Conservation (phyloP, 2,113 vertebrate genomes). For the Apodemus sylvaticus region DNA sequence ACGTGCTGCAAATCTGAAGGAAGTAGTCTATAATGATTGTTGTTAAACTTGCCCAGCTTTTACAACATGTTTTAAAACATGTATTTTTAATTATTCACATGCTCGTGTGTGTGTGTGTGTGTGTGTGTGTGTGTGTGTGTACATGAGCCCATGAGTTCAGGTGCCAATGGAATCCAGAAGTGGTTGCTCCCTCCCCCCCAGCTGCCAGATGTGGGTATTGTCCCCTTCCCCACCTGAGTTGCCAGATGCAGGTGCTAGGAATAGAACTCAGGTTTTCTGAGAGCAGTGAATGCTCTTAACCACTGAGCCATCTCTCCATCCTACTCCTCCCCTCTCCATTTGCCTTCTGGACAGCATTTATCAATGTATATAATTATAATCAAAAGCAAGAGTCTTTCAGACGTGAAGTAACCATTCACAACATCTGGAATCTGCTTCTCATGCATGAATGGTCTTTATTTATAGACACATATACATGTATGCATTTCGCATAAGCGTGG, state of each 20-base stretch:
- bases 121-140: background rate
- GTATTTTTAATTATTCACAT: background rate
- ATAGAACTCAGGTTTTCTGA: background rate
- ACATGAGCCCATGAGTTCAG: background rate
- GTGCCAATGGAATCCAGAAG: background rate
- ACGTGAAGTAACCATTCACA: background rate
- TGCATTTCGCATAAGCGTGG: background rate
- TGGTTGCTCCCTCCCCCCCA: too few relatives aligned
- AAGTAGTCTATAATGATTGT: background rate
- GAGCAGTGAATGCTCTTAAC: background rate
- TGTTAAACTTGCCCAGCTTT: background rate
- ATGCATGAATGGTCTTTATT: background rate
- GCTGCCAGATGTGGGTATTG: background rate
- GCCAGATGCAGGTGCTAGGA: background rate
- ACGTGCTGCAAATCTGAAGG: background rate
- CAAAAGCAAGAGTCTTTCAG: background rate
- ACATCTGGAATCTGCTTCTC: background rate
- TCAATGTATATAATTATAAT: background rate
- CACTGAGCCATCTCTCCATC: background rate
- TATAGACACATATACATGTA: background rate
- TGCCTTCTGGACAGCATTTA: background rate
- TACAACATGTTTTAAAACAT: background rate
- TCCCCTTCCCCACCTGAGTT: too few relatives aligned
- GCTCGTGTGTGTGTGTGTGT: background rate
- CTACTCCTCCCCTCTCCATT: background rate